These are phyloP conservation scores for Aporophyla lueneburgensis DNA, from an alignment of 2,888 invertebrate genomes.

Conservation along the genomic window DNA sequence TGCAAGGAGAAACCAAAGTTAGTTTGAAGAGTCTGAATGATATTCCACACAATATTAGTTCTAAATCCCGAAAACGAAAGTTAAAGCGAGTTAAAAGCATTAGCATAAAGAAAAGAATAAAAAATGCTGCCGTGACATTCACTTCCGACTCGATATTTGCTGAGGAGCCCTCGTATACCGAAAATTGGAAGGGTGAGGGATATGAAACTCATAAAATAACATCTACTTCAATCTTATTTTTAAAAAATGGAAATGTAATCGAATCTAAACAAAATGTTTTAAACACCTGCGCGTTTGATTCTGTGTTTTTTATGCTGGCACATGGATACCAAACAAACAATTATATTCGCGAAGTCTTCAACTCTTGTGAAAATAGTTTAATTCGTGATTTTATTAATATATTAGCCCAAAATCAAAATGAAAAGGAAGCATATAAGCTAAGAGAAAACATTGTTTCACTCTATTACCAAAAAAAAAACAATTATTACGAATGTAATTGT, in stretches of 20 bases:
- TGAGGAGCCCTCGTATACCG: constrained; percentile 45
- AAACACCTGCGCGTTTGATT: constrained; percentile 45
- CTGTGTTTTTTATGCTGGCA: constrained; percentile 42
- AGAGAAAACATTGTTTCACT: constrained; percentile 34
- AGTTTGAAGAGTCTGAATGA: constrained; percentile 34
- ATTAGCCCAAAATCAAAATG: constrained; percentile 42
- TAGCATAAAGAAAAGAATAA: constrained; percentile 42
- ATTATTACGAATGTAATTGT: constrained; percentile 42
- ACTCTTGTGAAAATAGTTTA: constrained; percentile 34
- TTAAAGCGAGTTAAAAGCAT: constrained; percentile 41
- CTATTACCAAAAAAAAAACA: constrained; percentile 41
- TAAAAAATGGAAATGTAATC: constrained; percentile 41
- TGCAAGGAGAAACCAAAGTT: constrained; percentile 41
- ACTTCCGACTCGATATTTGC: constrained; percentile 46
- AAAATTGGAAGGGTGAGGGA: constrained; percentile 45
- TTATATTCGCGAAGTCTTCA: constrained; percentile 36
- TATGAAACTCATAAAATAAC: constrained; percentile 42
- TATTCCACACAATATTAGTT: constrained; percentile 42
- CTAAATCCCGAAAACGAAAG: constrained; percentile 42
- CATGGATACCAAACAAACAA: constrained; percentile 44
- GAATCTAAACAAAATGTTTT: constrained; percentile 42
- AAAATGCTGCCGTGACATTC: constrained; percentile 38
- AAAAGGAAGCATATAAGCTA: constrained; percentile 41
- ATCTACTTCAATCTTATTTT: constrained; percentile 44
- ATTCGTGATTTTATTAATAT: constrained; percentile 42